Percentiles rank a stretch among this genome's conserved stretches.
Conservation (phyloP, 2,888 invertebrate species). For the Lasioglossum pauxillum region DNA sequence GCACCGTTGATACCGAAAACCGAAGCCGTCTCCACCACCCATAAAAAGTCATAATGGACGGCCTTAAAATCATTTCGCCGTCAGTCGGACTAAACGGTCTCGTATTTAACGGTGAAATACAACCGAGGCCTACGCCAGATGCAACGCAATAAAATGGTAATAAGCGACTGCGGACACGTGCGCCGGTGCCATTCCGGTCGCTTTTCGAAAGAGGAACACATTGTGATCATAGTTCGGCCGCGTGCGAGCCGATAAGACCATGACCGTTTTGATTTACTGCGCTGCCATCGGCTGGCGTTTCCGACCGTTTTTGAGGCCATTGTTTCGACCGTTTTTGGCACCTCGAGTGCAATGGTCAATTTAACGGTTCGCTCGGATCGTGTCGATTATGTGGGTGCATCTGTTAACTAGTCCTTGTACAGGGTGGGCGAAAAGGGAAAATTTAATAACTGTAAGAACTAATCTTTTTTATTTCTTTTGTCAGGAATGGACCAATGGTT, state of each 20-base stretch:
- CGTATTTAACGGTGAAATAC: conserved; percentile 55
- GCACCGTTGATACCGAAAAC: conserved; percentile 50
- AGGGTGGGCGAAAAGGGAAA: too few relatives aligned
- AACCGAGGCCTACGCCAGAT: conserved; percentile 20
- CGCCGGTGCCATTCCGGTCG: background rate
- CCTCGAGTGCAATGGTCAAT: background rate
- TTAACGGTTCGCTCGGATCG: background rate
- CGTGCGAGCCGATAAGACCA: background rate
- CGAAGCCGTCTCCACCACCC: conserved; percentile 27
- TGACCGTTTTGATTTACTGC: background rate
- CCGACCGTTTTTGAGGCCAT: background rate
- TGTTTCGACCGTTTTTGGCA: background rate
- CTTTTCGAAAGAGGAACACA: background rate
- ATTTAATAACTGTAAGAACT: too few relatives aligned
- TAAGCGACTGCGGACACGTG: conserved; percentile 46
- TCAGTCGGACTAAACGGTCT: conserved; percentile 12
- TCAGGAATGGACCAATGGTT: too few relatives aligned
- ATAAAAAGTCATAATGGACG: conserved; percentile 63
- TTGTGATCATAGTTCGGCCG: background rate
- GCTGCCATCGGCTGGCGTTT: background rate
- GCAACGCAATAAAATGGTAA: conserved; percentile 62
- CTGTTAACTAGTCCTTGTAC: background rate
- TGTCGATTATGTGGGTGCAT: background rate
- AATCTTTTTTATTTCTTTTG: too few relatives aligned
- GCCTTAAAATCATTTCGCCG: conserved; percentile 61